A percentile compares a stretch with the other conserved stretches of the same genome.
These are phyloP conservation scores for Halichoerus grypus DNA, from an alignment of 2,113 vertebrate genomes.

Conservation along the genomic window DNA sequence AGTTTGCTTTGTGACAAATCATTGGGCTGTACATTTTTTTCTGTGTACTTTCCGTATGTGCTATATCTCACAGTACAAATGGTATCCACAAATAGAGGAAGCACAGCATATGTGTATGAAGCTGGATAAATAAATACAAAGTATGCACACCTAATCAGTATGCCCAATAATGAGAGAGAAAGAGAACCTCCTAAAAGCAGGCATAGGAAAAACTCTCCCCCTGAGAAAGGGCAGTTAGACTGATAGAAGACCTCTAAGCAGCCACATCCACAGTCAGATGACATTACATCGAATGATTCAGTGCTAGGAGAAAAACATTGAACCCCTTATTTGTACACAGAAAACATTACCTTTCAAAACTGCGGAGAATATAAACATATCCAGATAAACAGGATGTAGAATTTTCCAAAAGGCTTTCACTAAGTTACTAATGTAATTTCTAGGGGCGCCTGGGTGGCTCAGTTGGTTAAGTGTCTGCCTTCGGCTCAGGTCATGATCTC, in stretches of 20 bases:
- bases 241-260: not conserved
- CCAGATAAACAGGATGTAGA: not conserved
- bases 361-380: constrained; percentile 16
- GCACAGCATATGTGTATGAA: not conserved
- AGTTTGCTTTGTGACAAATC: not conserved
- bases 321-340: not conserved
- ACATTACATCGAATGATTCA: not conserved
- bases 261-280: not conserved
- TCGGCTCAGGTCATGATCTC: too few species aligned
- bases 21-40: not conserved
- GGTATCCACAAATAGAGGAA: not conserved
- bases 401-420: not conserved
- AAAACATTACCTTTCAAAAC: not conserved
- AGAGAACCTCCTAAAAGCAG: not conserved
- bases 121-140: not conserved
- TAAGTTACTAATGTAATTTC: not conserved
- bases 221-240: not conserved
- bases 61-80: not conserved
- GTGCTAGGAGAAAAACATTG: not conserved
- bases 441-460: not conserved
- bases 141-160: not conserved
- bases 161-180: not conserved
- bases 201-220: not conserved
- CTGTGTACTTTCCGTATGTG: not conserved
- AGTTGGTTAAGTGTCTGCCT: too few species aligned